These are phyloP conservation scores for Scylla paramamosain DNA, from an alignment of 1,140 invertebrate genomes.

Conservation along the genomic window DNA sequence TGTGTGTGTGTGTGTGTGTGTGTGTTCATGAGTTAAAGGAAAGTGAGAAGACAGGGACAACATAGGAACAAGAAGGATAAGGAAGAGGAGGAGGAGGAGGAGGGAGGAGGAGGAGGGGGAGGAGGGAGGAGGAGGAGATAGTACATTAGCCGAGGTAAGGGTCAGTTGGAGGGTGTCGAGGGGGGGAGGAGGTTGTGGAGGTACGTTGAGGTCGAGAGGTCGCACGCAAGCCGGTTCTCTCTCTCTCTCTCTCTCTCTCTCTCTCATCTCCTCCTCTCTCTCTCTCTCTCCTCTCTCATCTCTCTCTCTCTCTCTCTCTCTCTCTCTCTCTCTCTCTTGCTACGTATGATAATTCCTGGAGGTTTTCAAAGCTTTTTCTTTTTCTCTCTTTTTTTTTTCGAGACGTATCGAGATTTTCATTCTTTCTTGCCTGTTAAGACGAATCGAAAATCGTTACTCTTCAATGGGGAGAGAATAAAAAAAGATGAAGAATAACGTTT, in stretches of 20 bases:
- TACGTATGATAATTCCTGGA: too few species aligned
- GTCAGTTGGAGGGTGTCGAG: background rate
- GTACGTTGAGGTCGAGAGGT: background rate
- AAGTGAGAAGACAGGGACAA: background rate
- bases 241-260: slow-evolving; percentile 48
- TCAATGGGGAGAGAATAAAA: too few species aligned
- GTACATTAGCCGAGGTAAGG: slow-evolving; percentile 6
- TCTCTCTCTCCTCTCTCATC: slow-evolving; percentile 1
- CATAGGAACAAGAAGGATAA: background rate
- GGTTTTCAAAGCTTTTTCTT: too few species aligned
- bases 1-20: slow-evolving; percentile 2
- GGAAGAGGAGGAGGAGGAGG: background rate
- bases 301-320: slow-evolving; percentile 55
- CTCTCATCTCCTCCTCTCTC: slow-evolving; percentile 38
- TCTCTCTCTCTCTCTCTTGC: slow-evolving; percentile 5
- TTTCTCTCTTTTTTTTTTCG: too few species aligned
- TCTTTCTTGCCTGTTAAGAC: too few species aligned
- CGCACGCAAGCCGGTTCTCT: background rate
- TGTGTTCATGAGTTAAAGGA: background rate
- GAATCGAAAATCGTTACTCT: too few species aligned
- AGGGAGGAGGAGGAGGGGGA: background rate
- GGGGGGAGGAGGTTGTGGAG: background rate
- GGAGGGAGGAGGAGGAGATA: background rate
- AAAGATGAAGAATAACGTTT: too few species aligned
- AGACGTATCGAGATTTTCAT: too few species aligned